Evolutionary conservation across 64 coral and sea anemone species (phyloP), one percentile per base, ranked within the genome.

Genomic region (Pachyseris speciosa): DNA sequence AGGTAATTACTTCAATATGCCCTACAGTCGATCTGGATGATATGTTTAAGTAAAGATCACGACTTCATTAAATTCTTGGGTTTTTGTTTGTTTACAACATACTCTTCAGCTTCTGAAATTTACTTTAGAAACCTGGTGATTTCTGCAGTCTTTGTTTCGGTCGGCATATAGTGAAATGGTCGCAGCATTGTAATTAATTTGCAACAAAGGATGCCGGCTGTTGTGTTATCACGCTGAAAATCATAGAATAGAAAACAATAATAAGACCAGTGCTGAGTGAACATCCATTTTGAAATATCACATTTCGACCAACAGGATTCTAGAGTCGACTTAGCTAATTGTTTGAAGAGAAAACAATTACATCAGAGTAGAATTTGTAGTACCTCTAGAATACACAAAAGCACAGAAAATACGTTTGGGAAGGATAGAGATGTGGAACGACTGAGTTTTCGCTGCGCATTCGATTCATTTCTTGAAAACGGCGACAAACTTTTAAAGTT

Each of bases 271-370:
- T 22, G 77, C 77, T 81, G 77, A 81, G 77, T 81, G 53, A 81
- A 61, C n/a, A 58, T 15, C 30, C 55, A 61, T 81, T 81, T 32
- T 81, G 4, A 81, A 81, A 79, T 37, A 81, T 81, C 77, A 81
- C 53, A 81, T 81, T 81, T 81, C 77, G 34, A 81, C 52, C 77
- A 81, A 59, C 52, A 81, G 47, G 49, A 57, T 61, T 61, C 52
- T 25, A 37, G 77, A 81, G n/a, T 81, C 37, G 45, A 50, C 25
- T 76, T 51, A 51, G 73, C 73, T 51, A 51, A 61, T 40, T 81
- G 53, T 81, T 81, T 81, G 53, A 81, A 61, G 51, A 81, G 17
- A 81, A 81, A 81, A 81, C 77, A 81, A 63, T 61, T 61, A 61
- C 9, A 39, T 51, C 51, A 11, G 52, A 8, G 51, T 61, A 37